phyloP scores from a whole-genome alignment of 30 jellyfish, hydroid and myxozoan species.

The Pelagia noctiluca region DNA sequence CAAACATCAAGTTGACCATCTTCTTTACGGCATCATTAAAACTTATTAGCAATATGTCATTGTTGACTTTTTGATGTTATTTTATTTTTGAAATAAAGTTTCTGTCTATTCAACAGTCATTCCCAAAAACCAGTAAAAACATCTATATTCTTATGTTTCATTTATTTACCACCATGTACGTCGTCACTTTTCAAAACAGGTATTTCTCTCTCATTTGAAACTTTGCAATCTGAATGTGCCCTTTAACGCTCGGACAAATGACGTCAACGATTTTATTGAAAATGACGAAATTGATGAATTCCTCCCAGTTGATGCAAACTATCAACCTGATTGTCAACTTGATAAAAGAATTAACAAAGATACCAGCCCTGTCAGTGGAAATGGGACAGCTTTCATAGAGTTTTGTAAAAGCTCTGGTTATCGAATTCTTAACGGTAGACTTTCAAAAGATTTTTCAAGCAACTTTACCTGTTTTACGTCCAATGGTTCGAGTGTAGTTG shows the following conservation, averaged over 20 bases:
- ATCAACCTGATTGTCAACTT: neutral
- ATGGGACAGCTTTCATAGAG: neutral
- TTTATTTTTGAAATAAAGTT: too few relatives aligned
- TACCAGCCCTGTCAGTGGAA: neutral
- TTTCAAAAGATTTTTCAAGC: neutral
- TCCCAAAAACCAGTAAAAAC: too few relatives aligned
- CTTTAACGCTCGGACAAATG: neutral
- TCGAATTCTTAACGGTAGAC: neutral
- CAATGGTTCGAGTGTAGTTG: neutral
- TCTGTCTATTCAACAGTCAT: too few relatives aligned
- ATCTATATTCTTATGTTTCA: too few relatives aligned
- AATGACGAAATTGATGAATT: neutral
- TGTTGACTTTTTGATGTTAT: too few relatives aligned
- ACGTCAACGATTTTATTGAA: neutral
- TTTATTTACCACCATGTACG: too few relatives aligned
- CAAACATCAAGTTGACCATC: too few relatives aligned
- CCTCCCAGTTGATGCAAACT: neutral
- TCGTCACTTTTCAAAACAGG: too few relatives aligned
- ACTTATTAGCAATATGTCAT: too few relatives aligned
- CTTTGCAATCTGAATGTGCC: neutral
- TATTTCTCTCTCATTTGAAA: too few relatives aligned
- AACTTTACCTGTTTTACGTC: neutral
- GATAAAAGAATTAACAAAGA: neutral
- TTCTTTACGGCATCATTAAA: too few relatives aligned
- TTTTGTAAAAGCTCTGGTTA: neutral